Conservation (phyloP, 1,140 invertebrate genomes). For the Lysiphlebus fabarum region DNA sequence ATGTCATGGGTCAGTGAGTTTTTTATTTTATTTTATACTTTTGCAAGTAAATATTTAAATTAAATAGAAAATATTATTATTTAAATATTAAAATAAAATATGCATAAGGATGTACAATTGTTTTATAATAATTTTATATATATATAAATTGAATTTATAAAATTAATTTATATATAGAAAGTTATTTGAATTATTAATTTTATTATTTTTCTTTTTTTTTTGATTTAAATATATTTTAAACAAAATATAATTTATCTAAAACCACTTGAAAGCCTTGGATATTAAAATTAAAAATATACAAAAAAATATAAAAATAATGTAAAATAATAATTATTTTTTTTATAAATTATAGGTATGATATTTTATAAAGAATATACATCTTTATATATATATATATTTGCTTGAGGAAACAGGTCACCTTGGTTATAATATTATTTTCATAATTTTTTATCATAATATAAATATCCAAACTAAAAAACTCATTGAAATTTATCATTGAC, state of each 20-base stretch:
- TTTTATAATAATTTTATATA: neutral
- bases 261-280: neutral
- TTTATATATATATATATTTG: neutral
- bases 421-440: neutral
- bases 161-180: neutral
- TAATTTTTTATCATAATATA: neutral
- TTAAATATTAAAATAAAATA: neutral
- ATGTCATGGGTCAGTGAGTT: neutral
- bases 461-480: neutral
- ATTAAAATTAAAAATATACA: neutral
- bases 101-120: neutral
- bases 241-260: neutral
- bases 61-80: neutral
- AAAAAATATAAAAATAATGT: neutral
- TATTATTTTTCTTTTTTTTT: no score
- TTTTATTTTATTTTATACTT: no score
- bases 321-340: neutral
- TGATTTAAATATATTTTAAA: no score
- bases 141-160: neutral
- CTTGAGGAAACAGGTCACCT: slow-evolving; percentile 1
- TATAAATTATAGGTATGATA: neutral
- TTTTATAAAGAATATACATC: neutral
- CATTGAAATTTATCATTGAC: no score
- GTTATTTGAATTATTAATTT: no score
- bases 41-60: neutral